Evolutionary conservation across 2,797 vertebrate species (phyloP).

Genomic region (Nasua narica): DNA sequence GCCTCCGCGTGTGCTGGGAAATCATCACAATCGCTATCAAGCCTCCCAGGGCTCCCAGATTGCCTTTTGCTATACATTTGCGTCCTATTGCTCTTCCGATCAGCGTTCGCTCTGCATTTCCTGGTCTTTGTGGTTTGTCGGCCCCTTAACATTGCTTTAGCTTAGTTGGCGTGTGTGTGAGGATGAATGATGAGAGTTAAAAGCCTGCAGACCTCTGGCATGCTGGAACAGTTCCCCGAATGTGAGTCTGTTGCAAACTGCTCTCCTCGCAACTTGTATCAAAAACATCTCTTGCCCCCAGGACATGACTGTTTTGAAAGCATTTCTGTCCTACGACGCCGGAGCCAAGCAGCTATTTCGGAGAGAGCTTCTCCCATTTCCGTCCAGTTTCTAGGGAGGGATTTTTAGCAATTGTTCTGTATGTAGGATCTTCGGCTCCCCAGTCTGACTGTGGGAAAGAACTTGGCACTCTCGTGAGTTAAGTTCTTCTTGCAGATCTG

Average conservation of each 20-base stretch:
- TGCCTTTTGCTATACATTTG: neutral
- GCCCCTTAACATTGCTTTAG: constrained; percentile 35
- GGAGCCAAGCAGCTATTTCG: constrained; percentile 49
- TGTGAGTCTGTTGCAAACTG: constrained; percentile 72
- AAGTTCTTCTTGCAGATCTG: neutral
- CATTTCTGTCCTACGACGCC: constrained; percentile 61
- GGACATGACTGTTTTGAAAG: constrained; percentile 77
- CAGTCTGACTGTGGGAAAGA: neutral
- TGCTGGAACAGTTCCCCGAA: constrained; percentile 80
- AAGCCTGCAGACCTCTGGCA: constrained; percentile 77
- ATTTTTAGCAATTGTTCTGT: neutral
- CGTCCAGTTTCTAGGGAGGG: neutral
- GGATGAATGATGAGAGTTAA: constrained; percentile 66
- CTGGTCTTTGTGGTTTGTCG: constrained; percentile 69
- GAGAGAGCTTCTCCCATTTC: constrained; percentile 49
- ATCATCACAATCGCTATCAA: neutral
- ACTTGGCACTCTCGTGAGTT: accelerated
- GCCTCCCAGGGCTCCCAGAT: neutral
- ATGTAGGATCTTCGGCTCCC: neutral
- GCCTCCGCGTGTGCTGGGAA: neutral
- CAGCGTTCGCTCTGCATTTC: constrained; percentile 44
- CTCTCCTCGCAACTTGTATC: constrained; percentile 80
- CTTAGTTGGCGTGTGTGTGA: constrained; percentile 24
- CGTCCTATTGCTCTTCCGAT: constrained; percentile 41
- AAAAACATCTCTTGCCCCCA: constrained; percentile 77